Conservation (phyloP, 2,113 vertebrate species). For the Scytalopus superciliaris region DNA sequence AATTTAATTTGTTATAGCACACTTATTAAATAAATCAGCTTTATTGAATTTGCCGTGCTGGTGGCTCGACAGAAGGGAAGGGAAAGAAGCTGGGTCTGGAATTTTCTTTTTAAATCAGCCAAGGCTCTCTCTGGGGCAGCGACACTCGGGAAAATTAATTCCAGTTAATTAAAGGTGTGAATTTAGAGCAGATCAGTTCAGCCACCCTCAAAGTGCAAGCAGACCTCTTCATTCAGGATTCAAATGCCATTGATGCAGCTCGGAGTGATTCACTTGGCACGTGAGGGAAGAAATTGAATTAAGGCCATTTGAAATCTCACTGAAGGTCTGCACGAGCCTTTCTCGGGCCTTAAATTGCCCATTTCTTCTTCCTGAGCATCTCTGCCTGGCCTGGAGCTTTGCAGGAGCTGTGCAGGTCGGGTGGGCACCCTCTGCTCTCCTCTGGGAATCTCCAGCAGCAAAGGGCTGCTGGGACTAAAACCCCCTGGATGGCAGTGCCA, state of each 20-base stretch:
- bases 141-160: neutral
- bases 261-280: neutral
- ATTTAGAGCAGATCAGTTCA: conserved; percentile 5
- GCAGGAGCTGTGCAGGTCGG: neutral
- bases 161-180: conserved; percentile 59
- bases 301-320: neutral
- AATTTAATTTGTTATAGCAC: neutral
- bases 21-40: conserved; percentile 13
- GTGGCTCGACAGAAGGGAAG: neutral
- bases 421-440: neutral
- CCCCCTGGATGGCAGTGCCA: neutral
- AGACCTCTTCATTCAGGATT: neutral
- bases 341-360: neutral
- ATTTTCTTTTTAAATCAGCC: neutral
- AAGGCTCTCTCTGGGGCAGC: neutral
- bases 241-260: neutral
- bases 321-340: neutral
- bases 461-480: accelerated
- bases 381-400: neutral
- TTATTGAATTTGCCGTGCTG: neutral
- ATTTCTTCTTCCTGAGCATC: neutral
- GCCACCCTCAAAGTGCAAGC: neutral
- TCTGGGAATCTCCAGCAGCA: neutral
- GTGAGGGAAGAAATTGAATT: neutral
- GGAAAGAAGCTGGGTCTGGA: neutral